A percentile compares a stretch with the other conserved stretches of the same genome.
Conservation (phyloP, 2,888 invertebrate species). For the Catocala nupta region DNA sequence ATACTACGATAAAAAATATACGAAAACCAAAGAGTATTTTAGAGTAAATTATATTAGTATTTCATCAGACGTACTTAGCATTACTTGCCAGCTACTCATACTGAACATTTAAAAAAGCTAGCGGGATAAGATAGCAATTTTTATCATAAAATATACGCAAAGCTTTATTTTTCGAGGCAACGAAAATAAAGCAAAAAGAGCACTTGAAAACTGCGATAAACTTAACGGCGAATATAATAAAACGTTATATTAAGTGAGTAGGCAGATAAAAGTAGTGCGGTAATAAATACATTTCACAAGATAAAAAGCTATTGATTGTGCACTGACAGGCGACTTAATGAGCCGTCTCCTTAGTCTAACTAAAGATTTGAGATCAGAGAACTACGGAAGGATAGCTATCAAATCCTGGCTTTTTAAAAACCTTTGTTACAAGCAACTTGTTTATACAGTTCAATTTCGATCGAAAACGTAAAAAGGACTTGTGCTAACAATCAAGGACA, state of each 20-base stretch:
- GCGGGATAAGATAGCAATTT: background rate
- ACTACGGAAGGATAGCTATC: background rate
- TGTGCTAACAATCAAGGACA: too few species aligned
- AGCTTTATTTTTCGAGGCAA: background rate
- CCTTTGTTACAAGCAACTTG: too few species aligned
- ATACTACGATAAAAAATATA: too few species aligned
- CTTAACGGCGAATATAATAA: background rate
- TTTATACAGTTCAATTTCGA: too few species aligned
- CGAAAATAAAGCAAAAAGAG: background rate
- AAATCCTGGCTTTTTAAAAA: background rate
- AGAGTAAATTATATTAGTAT: too few species aligned
- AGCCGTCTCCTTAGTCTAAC: conserved; percentile 3
- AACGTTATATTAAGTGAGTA: background rate
- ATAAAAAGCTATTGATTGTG: conserved; percentile 2
- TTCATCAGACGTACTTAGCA: too few species aligned
- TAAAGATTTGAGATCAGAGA: conserved; percentile 8
- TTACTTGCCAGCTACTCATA: too few species aligned
- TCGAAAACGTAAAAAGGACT: too few species aligned
- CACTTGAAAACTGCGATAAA: background rate
- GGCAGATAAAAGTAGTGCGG: background rate
- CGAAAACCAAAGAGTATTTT: too few species aligned
- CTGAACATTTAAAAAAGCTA: background rate
- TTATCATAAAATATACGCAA: background rate
- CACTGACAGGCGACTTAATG: background rate
- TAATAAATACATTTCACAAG: background rate